Conservation (phyloP, 1,140 invertebrate genomes). For the Hyles euphorbiae region DNA sequence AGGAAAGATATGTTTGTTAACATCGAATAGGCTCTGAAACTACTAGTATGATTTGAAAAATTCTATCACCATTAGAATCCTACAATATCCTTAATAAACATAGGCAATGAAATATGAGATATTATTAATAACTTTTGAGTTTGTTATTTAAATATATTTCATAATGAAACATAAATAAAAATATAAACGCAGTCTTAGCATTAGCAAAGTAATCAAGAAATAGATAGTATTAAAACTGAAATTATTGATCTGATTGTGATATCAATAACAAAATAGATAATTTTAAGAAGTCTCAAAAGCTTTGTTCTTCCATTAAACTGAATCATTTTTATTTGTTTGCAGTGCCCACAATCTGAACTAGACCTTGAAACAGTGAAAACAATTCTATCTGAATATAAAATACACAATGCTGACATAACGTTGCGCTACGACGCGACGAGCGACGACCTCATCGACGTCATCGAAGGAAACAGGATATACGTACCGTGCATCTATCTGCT, state of each 20-base stretch:
- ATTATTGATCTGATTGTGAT: too few species aligned
- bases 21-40: background rate
- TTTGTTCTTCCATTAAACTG: too few species aligned
- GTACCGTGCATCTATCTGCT: constrained; percentile 98
- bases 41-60: too few species aligned
- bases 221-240: too few species aligned
- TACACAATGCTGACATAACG: constrained; percentile 98
- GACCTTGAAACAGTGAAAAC: constrained; percentile 97
- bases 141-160: too few species aligned
- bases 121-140: background rate
- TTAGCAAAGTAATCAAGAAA: too few species aligned
- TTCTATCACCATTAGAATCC: too few species aligned
- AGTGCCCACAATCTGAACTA: constrained; percentile 95
- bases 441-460: constrained; percentile 98
- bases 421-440: constrained; percentile 96
- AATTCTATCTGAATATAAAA: constrained; percentile 98
- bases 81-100: background rate
- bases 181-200: too few species aligned
- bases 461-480: constrained; percentile 99
- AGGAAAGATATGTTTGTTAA: background rate
- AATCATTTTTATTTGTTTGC: constrained; percentile 7
- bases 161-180: too few species aligned
- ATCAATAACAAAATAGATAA: too few species aligned
- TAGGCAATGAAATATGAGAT: background rate
- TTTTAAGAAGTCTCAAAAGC: too few species aligned